Conservation (phyloP, 1,140 invertebrate species). For the Aphaenogaster ashmeadi region DNA sequence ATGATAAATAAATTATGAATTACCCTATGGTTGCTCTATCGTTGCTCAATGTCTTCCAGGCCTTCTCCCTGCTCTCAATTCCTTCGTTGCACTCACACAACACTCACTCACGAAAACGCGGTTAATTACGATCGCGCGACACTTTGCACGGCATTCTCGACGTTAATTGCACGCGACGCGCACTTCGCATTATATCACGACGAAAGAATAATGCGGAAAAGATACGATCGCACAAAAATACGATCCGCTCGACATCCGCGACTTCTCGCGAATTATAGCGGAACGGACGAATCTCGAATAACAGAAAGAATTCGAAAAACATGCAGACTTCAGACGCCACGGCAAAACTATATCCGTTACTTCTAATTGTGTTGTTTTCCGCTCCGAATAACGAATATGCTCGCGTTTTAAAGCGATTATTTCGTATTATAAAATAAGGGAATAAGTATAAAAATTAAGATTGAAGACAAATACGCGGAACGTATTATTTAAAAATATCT, state of each 20-base stretch:
- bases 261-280: not conserved
- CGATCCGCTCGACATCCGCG: not conserved
- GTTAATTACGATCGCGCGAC: constrained; percentile 26
- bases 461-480: not conserved
- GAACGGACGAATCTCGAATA: not conserved
- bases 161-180: constrained; percentile 7
- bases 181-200: constrained; percentile 9
- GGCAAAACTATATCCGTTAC: not conserved
- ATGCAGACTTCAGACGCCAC: not conserved
- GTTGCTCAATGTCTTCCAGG: not conserved
- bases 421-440: not conserved
- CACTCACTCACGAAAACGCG: constrained; percentile 1
- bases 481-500: not conserved
- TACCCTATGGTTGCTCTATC: not conserved
- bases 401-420: not conserved
- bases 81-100: not conserved
- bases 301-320: not conserved
- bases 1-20: not conserved
- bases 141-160: not conserved
- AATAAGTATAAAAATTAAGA: not conserved
- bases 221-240: constrained; percentile 5
- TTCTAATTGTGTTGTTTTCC: not conserved
- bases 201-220: constrained; percentile 1
- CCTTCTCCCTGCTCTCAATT: not conserved
- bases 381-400: not conserved